phyloP scores from a whole-genome alignment of 2,797 vertebrate species.

The Coregonus suidteri region DNA sequence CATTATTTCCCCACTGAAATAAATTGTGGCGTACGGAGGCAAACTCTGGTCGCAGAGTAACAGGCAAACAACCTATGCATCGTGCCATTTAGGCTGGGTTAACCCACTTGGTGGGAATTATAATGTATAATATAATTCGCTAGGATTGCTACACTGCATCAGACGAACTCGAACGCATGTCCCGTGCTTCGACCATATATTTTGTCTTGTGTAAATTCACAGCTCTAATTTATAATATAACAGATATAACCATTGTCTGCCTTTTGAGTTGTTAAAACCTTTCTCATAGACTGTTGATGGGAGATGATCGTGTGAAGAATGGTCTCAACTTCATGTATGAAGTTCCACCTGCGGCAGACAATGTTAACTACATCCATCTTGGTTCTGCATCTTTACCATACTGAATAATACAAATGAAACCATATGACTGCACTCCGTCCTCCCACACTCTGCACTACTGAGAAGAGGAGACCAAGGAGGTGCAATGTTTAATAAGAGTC shows the following conservation, averaged over 20 bases:
- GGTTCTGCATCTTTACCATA: background rate
- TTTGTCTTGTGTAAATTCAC: background rate
- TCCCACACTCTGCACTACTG: slow-evolving; percentile 14
- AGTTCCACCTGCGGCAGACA: slow-evolving; percentile 95
- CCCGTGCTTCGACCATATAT: no score
- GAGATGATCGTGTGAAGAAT: slow-evolving; percentile 97
- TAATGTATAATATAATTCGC: no score
- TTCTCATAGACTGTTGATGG: slow-evolving; percentile 88
- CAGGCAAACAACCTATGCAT: no score
- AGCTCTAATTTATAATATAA: background rate
- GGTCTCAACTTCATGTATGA: slow-evolving; percentile 99
- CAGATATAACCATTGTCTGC: background rate
- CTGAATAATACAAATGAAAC: background rate
- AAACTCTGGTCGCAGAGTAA: no score
- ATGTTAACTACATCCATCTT: slow-evolving; percentile 78
- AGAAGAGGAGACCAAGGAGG: slow-evolving; percentile 81
- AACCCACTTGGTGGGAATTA: no score
- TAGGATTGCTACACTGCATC: no score
- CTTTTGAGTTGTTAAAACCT: slow-evolving; percentile 26
- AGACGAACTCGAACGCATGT: no score
- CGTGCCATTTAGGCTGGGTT: no score
- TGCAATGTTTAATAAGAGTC: slow-evolving; percentile 43
- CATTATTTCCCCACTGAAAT: background rate
- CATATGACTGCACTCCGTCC: slow-evolving; percentile 2
- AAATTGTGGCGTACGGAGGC: no score